Evolutionary conservation across 2,888 invertebrate species (phyloP).

Genomic region (Drosophila neutralis): DNA sequence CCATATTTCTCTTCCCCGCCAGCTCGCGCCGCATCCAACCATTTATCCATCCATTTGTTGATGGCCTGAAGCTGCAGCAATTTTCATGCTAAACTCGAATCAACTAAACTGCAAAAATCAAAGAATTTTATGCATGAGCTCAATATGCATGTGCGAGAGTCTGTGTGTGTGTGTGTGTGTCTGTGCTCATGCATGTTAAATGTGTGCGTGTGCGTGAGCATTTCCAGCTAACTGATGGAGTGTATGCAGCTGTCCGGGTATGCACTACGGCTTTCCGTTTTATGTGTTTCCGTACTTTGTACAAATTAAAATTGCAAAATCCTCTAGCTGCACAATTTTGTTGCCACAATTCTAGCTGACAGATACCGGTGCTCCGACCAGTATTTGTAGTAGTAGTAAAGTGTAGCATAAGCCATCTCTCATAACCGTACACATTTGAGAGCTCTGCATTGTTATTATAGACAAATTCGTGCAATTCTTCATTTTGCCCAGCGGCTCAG

Average conservation of each 20-base stretch:
- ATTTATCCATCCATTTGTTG: conserved; percentile 33
- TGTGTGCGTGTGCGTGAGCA: conserved; percentile 26
- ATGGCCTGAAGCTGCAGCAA: conserved; percentile 51
- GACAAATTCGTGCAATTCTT: conserved; percentile 58
- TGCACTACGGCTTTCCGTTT: conserved; percentile 22
- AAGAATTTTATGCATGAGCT: conserved; percentile 58
- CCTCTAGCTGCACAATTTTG: conserved; percentile 61
- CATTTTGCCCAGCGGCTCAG: not conserved
- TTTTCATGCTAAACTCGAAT: conserved; percentile 42
- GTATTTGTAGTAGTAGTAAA: conserved; percentile 6
- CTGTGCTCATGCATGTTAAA: not conserved
- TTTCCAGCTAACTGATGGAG: conserved; percentile 65
- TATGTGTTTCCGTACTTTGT: conserved; percentile 66
- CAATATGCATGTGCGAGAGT: conserved; percentile 2
- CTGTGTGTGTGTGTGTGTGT: not conserved
- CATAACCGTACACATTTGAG: conserved; percentile 67
- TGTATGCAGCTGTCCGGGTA: conserved; percentile 28
- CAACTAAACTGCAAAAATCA: conserved; percentile 56
- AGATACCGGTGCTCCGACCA: conserved; percentile 22
- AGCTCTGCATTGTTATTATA: conserved; percentile 38
- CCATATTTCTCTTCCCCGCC: not conserved
- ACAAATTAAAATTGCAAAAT: conserved; percentile 77
- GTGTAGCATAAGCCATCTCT: conserved; percentile 49
- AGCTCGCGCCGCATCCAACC: not conserved
- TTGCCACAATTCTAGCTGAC: conserved; percentile 18